Conservation (phyloP, 1,140 invertebrate genomes). For the Grapholita molesta region DNA sequence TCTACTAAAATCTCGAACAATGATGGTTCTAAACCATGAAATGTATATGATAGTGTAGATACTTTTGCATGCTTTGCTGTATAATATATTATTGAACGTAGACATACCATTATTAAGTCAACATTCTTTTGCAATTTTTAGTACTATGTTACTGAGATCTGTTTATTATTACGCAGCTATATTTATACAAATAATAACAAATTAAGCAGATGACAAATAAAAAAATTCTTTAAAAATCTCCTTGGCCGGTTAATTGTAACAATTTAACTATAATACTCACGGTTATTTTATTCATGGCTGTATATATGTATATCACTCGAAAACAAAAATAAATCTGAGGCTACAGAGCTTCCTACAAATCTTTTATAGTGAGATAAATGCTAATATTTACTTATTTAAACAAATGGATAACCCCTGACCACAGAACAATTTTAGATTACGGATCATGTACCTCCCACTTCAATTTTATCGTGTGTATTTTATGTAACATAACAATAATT, state of each 20-base stretch:
- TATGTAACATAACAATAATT: too few species aligned
- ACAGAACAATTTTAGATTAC: neutral
- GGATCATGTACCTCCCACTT: too few species aligned
- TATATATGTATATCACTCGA: neutral
- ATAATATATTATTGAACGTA: too few species aligned
- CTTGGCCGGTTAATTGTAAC: neutral
- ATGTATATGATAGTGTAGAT: too few species aligned
- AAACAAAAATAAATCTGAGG: neutral
- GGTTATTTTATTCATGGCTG: neutral
- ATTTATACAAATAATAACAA: neutral
- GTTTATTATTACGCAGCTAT: neutral
- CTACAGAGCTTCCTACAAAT: neutral
- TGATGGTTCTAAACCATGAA: too few species aligned
- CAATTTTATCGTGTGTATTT: too few species aligned
- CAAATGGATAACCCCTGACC: neutral
- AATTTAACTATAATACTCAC: neutral
- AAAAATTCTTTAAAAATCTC: neutral
- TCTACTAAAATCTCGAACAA: too few species aligned
- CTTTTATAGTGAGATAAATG: neutral
- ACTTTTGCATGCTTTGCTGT: too few species aligned
- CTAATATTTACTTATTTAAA: constrained; percentile 10
- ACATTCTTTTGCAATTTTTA: too few species aligned
- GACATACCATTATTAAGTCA: too few species aligned
- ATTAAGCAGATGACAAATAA: neutral
- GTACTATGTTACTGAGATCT: too few species aligned